Base-by-base conservation (phyloP, 2,888 invertebrate species). In the Tenthredo amoena region DNA sequence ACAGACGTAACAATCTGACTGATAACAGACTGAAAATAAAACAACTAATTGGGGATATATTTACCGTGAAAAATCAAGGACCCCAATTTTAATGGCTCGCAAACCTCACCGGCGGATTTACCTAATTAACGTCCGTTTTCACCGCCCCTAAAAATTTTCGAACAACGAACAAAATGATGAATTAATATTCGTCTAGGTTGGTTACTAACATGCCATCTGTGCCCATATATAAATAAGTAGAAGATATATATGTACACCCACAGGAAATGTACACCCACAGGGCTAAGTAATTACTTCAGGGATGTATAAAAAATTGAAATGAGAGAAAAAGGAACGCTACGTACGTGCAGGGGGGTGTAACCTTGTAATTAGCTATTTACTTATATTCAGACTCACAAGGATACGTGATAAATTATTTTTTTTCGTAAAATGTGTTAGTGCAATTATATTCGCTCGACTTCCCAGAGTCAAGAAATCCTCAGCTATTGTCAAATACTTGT, bases 271-370 rank as follows among this genome's bases (percentile, higher is more conserved):
- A n/a, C n/a, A n/a, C n/a, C n/a, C n/a, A n/a, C n/a, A n/a, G n/a
- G n/a, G n/a, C n/a, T n/a, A n/a, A n/a, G n/a, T n/a, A n/a, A 76
- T 76, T 76, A 76, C 21, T 47, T 76, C 26, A n/a, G 40, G 72
- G 37, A 18, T 72, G 31, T 3, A 72, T 26, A 12, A 26, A 26
- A 21, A 31, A 12, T 2, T 1, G 9, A n/a, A 9, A n/a, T 26
- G 55, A n/a, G n/a, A n/a, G n/a, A n/a, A n/a, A 5, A n/a, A 55
- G n/a, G n/a, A 7, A 55, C 10, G 7, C 55, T 55, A n/a, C 55
- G 7, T n/a, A 18, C 55, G 55, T n/a, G 4, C 47, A 15, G 12
- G n/a, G n/a, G 1, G 55, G 7, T 55, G 55, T 55, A n/a, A n/a
- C 18, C 18, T 55, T 55, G 1, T 2, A 55, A 55, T 55, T n/a